Conservation (phyloP, 1,140 invertebrate genomes). For the Copidosoma floridanum region DNA sequence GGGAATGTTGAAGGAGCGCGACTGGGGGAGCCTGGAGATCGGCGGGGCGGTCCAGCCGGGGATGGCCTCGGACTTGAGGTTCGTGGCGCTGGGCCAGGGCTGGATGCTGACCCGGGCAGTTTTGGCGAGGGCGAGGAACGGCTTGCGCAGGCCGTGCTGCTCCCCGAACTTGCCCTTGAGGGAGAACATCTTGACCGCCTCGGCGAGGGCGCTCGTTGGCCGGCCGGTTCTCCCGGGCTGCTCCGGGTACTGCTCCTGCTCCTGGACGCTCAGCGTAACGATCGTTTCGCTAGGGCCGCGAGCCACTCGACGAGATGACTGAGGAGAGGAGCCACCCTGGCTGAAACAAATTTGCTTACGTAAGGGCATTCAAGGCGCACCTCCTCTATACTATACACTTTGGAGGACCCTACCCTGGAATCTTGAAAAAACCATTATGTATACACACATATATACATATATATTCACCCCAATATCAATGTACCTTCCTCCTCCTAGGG, state of each 20-base stretch:
- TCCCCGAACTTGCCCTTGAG: conserved; percentile 29
- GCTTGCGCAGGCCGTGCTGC: conserved; percentile 35
- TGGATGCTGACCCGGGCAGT: conserved; percentile 35
- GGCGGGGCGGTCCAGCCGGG: neutral
- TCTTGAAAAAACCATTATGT: too few species aligned
- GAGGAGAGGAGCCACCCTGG: conserved; percentile 49
- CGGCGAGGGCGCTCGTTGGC: conserved; percentile 33
- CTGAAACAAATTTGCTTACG: conserved; percentile 52
- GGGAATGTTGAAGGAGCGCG: conserved; percentile 31
- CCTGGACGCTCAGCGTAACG: conserved; percentile 43
- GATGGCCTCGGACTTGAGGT: conserved; percentile 27
- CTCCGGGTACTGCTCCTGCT: neutral
- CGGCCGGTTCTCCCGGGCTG: conserved; percentile 27
- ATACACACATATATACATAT: too few species aligned
- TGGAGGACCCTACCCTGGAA: too few species aligned
- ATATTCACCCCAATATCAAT: too few species aligned
- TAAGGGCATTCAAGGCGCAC: too few species aligned
- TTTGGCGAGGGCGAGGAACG: conserved; percentile 40
- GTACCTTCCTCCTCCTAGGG: too few species aligned
- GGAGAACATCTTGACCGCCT: conserved; percentile 42
- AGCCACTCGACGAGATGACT: conserved; percentile 41
- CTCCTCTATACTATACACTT: too few species aligned
- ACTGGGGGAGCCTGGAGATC: neutral
- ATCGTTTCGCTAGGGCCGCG: conserved; percentile 47
- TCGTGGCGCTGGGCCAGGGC: conserved; percentile 49